Evolutionary conservation across 2,113 vertebrate genomes (phyloP), one percentile per base, ranked within the genome.

Genomic region (Verasper variegatus): DNA sequence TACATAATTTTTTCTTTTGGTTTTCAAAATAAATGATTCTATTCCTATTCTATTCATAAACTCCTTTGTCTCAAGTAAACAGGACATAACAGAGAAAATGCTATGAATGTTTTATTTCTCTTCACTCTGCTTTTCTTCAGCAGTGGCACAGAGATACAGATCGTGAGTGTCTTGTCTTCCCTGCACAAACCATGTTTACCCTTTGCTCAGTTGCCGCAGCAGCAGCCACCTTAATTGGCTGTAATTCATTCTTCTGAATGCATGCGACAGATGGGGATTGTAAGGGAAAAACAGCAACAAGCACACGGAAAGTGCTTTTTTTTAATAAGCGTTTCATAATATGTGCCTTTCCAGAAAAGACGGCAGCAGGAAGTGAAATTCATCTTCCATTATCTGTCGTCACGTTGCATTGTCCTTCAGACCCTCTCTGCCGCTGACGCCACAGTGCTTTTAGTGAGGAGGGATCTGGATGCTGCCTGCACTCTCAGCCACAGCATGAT

Each of bases 191-290:
- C 42, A 40, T 80, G 81, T 86, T 88, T 87, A 84, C 74, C 80
- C 76, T 88, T 71, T 84, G 68, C 76, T 81, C 86, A 62, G 74
- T 78, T 59, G 83, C 72, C 69, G 37, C 76, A 70, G 81, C 77
- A 20, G 51, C 57, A 68, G 64, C 68, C 78, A 49, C 74, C 72
- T 57, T 88, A 88, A 91, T 86, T 87, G 85, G 71, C 72, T 87
- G 55, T 88, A 90, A 86, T 80, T 84, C 79, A 73, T 90, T 84
- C 68, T 37, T 76, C 70, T 78, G 70, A 86, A 68, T 13, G 17
- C 71, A 24, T 17, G 74, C 56, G 55, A 78, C 91, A 92, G 87
- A 91, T 88, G 89, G 83, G 70, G 35, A 31, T 71, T 82, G 83
- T 63, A 37, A 66, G 84, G 69, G 78, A 66, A 56, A 26, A 81